Base-by-base conservation (phyloP, 2,888 invertebrate genomes). In the Empis stercorea region DNA sequence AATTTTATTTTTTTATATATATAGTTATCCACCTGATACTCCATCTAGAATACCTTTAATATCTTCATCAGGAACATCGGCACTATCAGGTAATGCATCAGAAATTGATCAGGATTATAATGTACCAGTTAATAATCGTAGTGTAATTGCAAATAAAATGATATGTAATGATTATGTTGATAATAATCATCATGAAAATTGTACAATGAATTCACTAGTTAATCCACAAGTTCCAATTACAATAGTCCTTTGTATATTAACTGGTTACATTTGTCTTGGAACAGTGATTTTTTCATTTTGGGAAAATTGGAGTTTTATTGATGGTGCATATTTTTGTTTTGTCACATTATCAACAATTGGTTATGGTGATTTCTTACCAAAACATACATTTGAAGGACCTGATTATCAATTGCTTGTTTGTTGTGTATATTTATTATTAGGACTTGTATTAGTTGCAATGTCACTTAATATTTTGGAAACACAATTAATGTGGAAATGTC, bases 261-360 rank as follows among this genome's bases (percentile, higher is more conserved):
- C 79, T 44, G 76, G 76, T 39, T 88, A 88, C 69, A 76, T 88
- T 52, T 80, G 81, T 57, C 70, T 81, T 10, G 88, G 88, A 2
- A 87, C 87, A 0, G 77, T 78, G 27, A 76, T 83, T 50, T 86
- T 87, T 69, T 81, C 84, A 15, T 73, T 81, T n/a, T 83, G 84
- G 77, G 84, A 84, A 61, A 80, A 81, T 57, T 86, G 86, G 84
- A 80, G 79, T 50, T 80, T 85, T 62, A 73, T 87, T 40, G 87
- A 88, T 62, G 84, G 85, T 9, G 81, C 83, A 4, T 88, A 87
- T 68, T 87, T 87, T 68, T 87, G 87, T 63, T 88, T 88, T 66
- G 82, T 87, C 54, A 86, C 87, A 3, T 71, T 88, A 54, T 81
- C 86, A 1, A 88, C 88, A 4, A 87, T 88, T 50, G 87, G 87